Percentiles rank a stretch among this genome's conserved stretches.
These are phyloP conservation scores for Micromys minutus DNA, from an alignment of 2,113 vertebrate genomes.

Conservation along the genomic window DNA sequence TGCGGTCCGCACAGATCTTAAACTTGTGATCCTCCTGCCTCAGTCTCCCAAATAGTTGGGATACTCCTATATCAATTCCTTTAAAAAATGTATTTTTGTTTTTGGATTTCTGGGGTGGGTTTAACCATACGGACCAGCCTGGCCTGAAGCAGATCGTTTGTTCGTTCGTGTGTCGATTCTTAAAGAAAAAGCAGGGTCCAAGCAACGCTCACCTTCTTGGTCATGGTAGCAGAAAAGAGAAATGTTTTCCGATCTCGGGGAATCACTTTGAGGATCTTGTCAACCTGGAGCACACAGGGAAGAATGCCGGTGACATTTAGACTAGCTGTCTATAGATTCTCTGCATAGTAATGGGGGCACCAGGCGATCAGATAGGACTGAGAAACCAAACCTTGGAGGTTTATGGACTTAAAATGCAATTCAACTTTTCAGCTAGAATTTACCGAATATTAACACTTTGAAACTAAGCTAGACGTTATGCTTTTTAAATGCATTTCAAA, in stretches of 20 bases:
- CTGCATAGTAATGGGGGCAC: neutral
- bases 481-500: neutral
- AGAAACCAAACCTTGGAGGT: neutral
- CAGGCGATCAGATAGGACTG: neutral
- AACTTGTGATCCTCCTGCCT: neutral
- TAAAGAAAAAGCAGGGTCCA: neutral
- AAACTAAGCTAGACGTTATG: neutral
- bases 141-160: neutral
- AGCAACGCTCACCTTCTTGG: conserved; percentile 93
- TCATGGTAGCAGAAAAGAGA: conserved; percentile 99
- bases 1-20: too few relatives aligned
- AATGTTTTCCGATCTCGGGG: conserved; percentile 96
- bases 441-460: neutral
- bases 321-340: neutral
- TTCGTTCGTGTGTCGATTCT: neutral
- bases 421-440: conserved; percentile 29
- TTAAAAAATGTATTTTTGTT: neutral
- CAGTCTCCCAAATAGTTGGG: neutral
- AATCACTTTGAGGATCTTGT: conserved; percentile 98
- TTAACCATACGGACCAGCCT: neutral
- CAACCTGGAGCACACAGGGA: conserved; percentile 87
- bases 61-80: neutral
- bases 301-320: conserved; percentile 2
- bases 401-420: neutral
- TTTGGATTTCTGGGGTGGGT: neutral